phyloP scores from a whole-genome alignment of 37 sponge, comb jelly and placozoan genomes.

The Agelas oroides region DNA sequence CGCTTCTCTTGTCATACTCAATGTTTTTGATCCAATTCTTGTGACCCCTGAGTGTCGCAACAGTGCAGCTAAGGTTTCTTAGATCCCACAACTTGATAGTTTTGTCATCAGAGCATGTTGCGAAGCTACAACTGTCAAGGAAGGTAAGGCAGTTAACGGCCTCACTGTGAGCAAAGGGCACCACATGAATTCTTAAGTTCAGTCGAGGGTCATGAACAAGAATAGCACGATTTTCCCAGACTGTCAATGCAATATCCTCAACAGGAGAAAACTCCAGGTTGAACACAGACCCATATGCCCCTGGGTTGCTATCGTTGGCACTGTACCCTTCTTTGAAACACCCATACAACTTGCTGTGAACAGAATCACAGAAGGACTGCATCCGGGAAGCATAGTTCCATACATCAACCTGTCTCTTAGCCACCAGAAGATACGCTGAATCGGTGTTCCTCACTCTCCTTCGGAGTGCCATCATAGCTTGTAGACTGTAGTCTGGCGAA shows the following conservation, averaged over 20 bases:
- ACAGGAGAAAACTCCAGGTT: slow-evolving; percentile 68
- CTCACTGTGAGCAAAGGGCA: slow-evolving; percentile 51
- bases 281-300: slow-evolving; percentile 58
- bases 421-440: background rate
- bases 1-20: slow-evolving; percentile 45
- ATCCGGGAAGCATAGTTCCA: background rate
- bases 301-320: background rate
- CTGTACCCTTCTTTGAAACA: background rate
- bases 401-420: background rate
- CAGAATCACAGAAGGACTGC: background rate
- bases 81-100: slow-evolving; percentile 67
- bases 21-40: slow-evolving; percentile 72
- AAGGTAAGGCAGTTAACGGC: slow-evolving; percentile 69
- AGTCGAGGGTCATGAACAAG: slow-evolving; percentile 29
- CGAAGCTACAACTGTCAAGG: slow-evolving; percentile 23
- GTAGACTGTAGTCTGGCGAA: too few relatives aligned
- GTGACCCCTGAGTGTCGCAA: slow-evolving; percentile 43
- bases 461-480: background rate
- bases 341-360: slow-evolving; percentile 7
- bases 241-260: slow-evolving; percentile 22
- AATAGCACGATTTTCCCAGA: slow-evolving; percentile 12
- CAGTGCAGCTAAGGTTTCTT: slow-evolving; percentile 1
- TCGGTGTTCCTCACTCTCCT: background rate
- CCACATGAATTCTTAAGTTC: background rate
- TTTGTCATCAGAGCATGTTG: slow-evolving; percentile 73